A percentile compares a stretch with the other conserved stretches of the same genome.
Conservation (phyloP, 2,797 vertebrate genomes). For the Intellagama lesueurii region DNA sequence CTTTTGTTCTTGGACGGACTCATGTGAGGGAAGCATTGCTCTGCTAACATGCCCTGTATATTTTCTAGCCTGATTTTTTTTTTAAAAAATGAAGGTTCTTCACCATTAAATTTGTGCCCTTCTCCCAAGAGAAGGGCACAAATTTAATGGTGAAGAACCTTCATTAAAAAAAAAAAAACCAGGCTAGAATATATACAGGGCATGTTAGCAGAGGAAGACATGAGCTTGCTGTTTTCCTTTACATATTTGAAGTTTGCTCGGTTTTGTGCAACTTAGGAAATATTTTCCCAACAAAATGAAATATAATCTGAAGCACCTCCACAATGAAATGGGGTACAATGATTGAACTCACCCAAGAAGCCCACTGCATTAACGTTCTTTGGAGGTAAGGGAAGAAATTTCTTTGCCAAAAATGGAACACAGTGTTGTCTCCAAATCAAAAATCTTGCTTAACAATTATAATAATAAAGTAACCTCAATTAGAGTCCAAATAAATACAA, state of each 20-base stretch:
- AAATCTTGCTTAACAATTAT: conserved; percentile 30
- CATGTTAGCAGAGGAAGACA: not conserved
- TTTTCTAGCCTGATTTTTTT: not conserved
- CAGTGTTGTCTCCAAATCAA: conserved; percentile 30
- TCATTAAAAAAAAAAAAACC: not conserved
- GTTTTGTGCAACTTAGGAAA: not conserved
- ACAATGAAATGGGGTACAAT: fast-evolving
- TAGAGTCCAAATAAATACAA: conserved; percentile 53
- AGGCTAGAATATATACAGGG: not conserved
- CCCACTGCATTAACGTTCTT: conserved; percentile 4
- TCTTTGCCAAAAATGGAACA: conserved; percentile 38
- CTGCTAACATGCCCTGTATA: not conserved
- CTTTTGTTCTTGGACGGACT: no score
- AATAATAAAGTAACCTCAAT: conserved; percentile 24
- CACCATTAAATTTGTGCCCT: not conserved
- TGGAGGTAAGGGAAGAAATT: conserved; percentile 36
- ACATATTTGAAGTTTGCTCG: not conserved
- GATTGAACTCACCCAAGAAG: conserved; percentile 5
- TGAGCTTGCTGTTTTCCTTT: not conserved
- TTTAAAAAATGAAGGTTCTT: not conserved
- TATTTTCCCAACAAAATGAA: not conserved
- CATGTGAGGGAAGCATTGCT: not conserved
- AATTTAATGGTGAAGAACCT: not conserved
- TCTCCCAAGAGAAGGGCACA: no score
- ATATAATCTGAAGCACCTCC: not conserved